Evolutionary conservation across 1,140 invertebrate genomes (phyloP).

Genomic region (Sogatella furcifera): DNA sequence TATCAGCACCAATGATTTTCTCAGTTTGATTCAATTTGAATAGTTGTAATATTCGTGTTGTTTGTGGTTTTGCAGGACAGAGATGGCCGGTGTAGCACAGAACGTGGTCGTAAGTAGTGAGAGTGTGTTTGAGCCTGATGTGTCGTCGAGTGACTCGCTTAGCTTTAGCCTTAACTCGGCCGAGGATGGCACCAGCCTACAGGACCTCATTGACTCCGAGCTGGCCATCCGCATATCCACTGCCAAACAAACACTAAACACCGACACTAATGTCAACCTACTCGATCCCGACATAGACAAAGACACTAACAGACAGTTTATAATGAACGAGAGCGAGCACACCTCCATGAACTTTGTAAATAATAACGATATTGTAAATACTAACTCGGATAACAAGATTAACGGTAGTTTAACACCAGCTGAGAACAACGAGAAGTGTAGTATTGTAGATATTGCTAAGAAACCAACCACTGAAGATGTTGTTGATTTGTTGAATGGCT

Average conservation of each 20-base stretch:
- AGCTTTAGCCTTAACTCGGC: constrained; percentile 6
- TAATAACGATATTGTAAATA: constrained; percentile 1
- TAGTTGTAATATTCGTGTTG: neutral
- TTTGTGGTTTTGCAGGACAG: constrained; percentile 15
- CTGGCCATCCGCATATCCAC: constrained; percentile 12
- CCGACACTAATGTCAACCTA: neutral
- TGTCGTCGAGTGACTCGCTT: constrained; percentile 7
- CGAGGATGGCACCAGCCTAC: constrained; percentile 15
- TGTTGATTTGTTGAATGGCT: too few relatives aligned
- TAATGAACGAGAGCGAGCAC: neutral
- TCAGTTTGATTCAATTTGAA: too few relatives aligned
- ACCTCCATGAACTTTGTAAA: neutral
- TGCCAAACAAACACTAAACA: neutral
- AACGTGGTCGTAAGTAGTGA: constrained; percentile 11
- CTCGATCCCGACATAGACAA: neutral
- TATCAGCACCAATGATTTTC: too few relatives aligned
- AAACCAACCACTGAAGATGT: too few relatives aligned
- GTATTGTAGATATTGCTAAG: too few relatives aligned
- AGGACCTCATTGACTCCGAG: constrained; percentile 22
- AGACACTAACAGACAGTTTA: constrained; percentile 1
- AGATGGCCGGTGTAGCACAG: constrained; percentile 19
- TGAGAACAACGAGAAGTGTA: too few relatives aligned
- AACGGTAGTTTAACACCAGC: too few relatives aligned
- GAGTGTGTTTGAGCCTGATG: constrained; percentile 15
- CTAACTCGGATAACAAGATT: neutral